Evolutionary conservation across 2,797 vertebrate genomes (phyloP).

Genomic region (Characodon lateralis): DNA sequence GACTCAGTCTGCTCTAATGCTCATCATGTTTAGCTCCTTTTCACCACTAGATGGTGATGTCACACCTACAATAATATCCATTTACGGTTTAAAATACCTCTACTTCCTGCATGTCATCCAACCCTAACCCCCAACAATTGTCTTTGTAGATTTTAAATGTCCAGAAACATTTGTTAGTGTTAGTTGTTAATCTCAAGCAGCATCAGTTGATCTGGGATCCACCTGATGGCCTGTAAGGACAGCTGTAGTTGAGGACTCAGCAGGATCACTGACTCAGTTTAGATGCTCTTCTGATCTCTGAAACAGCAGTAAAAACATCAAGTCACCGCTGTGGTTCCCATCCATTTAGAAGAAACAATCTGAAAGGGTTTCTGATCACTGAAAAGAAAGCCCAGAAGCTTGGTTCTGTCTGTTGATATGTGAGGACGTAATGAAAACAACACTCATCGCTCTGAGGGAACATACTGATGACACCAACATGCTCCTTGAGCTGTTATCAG

Average conservation of each 20-base stretch:
- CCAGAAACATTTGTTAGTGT: neutral
- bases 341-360: neutral
- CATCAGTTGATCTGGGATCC: neutral
- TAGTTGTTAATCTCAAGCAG: neutral
- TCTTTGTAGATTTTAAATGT: too few relatives aligned
- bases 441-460: neutral
- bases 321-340: neutral
- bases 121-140: neutral
- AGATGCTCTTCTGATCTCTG: neutral
- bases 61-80: neutral
- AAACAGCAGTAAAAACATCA: neutral
- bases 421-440: too few relatives aligned
- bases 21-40: neutral
- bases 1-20: slow-evolving; percentile 8
- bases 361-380: neutral
- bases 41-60: slow-evolving; percentile 11
- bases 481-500: neutral
- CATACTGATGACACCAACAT: slow-evolving; percentile 2
- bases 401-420: neutral
- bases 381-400: neutral
- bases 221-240: neutral
- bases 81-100: neutral
- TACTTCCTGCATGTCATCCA: neutral
- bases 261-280: neutral
- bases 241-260: neutral